phyloP scores from a whole-genome alignment of 1,140 invertebrate genomes.

The Rhagoletis pomonella region DNA sequence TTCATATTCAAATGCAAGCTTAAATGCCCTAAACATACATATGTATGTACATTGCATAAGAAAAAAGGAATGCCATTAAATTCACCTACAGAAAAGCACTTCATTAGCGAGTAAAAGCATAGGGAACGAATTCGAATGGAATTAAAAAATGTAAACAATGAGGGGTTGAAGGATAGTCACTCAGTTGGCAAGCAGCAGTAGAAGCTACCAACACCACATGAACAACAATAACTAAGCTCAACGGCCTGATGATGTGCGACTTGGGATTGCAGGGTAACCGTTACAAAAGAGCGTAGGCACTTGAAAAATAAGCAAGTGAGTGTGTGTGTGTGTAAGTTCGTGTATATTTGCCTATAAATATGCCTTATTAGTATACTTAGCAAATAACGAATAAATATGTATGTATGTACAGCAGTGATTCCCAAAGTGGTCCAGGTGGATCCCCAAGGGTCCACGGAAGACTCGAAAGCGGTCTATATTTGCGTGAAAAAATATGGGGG shows the following conservation, averaged over 20 bases:
- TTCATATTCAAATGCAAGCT: background rate
- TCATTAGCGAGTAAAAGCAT: constrained; percentile 2
- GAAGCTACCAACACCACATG: background rate
- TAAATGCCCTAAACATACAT: background rate
- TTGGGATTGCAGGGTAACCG: constrained; percentile 13
- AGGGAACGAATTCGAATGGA: background rate
- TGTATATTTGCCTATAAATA: constrained; percentile 33
- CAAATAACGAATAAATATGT: constrained; percentile 3
- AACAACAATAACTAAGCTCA: background rate
- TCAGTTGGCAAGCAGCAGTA: background rate
- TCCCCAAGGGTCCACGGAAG: too few relatives aligned
- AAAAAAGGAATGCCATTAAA: background rate
- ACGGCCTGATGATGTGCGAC: constrained; percentile 23
- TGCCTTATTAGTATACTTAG: background rate
- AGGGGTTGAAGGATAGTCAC: background rate
- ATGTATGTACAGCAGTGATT: background rate
- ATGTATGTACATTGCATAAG: background rate
- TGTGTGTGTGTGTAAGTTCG: background rate
- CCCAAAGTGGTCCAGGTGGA: too few relatives aligned
- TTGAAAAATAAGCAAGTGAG: background rate
- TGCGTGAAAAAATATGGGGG: too few relatives aligned
- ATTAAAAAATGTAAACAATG: constrained; percentile 23
- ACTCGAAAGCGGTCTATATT: too few relatives aligned
- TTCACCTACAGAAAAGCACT: background rate
- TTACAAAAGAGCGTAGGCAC: constrained; percentile 46